phyloP scores from a whole-genome alignment of 2,888 invertebrate species.

The Drosophila bunnanda region DNA sequence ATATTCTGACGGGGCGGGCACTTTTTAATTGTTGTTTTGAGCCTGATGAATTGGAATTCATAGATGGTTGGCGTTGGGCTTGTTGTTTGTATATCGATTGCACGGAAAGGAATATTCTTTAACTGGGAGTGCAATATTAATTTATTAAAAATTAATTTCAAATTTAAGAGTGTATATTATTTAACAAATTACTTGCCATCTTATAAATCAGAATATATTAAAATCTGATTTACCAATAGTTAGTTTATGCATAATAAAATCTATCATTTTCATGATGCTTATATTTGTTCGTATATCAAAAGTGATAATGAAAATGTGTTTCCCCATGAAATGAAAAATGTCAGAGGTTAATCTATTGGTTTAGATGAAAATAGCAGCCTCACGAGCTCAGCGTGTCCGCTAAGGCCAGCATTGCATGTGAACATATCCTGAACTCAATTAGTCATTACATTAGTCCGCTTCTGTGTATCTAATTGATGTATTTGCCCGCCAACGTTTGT shows the following conservation, averaged over 20 bases:
- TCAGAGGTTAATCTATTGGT: conserved; percentile 14
- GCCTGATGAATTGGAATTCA: conserved; percentile 50
- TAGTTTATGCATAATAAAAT: background rate
- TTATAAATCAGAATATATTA: background rate
- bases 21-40: conserved; percentile 42
- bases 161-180: background rate
- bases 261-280: too few species aligned
- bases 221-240: background rate
- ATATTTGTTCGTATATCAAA: background rate
- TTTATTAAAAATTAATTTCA: background rate
- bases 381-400: conserved; percentile 4
- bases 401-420: conserved; percentile 39
- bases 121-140: background rate
- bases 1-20: conserved; percentile 46
- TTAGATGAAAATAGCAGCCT: conserved; percentile 8
- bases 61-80: conserved; percentile 21
- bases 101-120: background rate
- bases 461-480: conserved; percentile 45
- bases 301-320: background rate
- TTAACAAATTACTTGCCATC: background rate
- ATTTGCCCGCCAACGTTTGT: conserved; percentile 50
- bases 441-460: conserved; percentile 53
- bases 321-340: background rate
- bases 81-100: conserved; percentile 29
- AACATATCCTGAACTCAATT: conserved; percentile 53